Percentiles rank a stretch among this genome's conserved stretches.
phyloP scores from a whole-genome alignment of 2,888 invertebrate species.

The Gymnocheta viridis region DNA sequence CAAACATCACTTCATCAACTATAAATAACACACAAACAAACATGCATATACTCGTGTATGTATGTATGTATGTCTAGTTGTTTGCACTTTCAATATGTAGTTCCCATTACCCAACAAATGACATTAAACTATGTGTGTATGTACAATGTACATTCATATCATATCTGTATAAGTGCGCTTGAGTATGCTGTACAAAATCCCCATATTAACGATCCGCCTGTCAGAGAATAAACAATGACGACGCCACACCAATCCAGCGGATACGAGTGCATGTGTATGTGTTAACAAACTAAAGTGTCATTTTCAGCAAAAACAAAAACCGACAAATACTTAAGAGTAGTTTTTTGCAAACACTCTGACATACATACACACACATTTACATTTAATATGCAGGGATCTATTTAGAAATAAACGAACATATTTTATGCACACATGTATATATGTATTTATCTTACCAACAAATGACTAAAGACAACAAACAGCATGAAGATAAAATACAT shows the following conservation, averaged over 20 bases:
- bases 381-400: neutral
- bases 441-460: constrained; percentile 53
- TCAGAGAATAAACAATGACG: constrained; percentile 68
- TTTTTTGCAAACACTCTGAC: constrained; percentile 12
- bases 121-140: constrained; percentile 46
- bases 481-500: constrained; percentile 29
- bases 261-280: constrained; percentile 8
- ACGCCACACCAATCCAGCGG: constrained; percentile 55
- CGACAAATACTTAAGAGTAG: constrained; percentile 40
- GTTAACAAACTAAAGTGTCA: constrained; percentile 56
- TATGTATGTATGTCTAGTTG: neutral
- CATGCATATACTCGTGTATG: neutral
- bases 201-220: constrained; percentile 68
- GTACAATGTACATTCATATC: neutral
- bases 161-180: constrained; percentile 40
- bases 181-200: constrained; percentile 53
- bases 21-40: neutral
- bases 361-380: neutral
- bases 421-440: neutral
- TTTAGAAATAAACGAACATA: neutral
- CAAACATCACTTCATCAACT: constrained; percentile 27
- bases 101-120: constrained; percentile 15
- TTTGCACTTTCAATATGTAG: neutral
- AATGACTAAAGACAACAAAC: constrained; percentile 13
- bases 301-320: constrained; percentile 47